Evolutionary conservation across 2,797 vertebrate species (phyloP), one percentile per base, ranked within the genome.

Genomic region (Alca torda): DNA sequence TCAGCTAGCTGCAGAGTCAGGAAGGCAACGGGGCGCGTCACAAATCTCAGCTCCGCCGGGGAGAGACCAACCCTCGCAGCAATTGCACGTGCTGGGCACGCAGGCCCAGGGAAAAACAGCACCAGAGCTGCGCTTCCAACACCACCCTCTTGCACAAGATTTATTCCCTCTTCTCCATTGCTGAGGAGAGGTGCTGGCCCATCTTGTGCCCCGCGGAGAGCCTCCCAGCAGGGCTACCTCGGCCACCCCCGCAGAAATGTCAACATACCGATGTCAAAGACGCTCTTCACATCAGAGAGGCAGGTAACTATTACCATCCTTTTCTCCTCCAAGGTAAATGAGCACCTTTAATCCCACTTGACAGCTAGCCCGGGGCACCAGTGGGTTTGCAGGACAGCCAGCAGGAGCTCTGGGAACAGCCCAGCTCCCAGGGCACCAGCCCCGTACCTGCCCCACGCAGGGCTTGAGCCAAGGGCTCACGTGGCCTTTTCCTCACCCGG

Each of bases 1-100:
- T 99, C 99, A 0, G 99, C 98, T n/a, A 99, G 94, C 99, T 99
- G 97, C 54, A 43, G 79, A 74, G 83, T 43, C 86, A 45, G 59
- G 64, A 68, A 41, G 35, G 5, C 26, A 82, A 48, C 1, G 1
- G 69, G 43, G 51, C 7, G 68, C 1, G 0, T 5, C 60, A 46
- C n/a, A 17, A 4, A 2, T 7, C 28, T 17, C 50, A 23, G 9
- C 67, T 13, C 70, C 56, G 0, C 11, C 1, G 69, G 31, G 54
- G 35, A 45, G 30, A 74, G 48, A 77, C 31, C 6, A 1, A 26
- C 35, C 25, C 60, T 56, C 1, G 0, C 37, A 50, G 45, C 35
- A 3, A 2, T 7, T 13, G 30, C 61, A 33, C 5, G 0, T 2
- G 4, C 25, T 2, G 3, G 33, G n/a, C 25, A 45, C 30, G 23